Evolutionary conservation across 2,888 invertebrate species (phyloP).

Genomic region (Latrodectus elegans): DNA sequence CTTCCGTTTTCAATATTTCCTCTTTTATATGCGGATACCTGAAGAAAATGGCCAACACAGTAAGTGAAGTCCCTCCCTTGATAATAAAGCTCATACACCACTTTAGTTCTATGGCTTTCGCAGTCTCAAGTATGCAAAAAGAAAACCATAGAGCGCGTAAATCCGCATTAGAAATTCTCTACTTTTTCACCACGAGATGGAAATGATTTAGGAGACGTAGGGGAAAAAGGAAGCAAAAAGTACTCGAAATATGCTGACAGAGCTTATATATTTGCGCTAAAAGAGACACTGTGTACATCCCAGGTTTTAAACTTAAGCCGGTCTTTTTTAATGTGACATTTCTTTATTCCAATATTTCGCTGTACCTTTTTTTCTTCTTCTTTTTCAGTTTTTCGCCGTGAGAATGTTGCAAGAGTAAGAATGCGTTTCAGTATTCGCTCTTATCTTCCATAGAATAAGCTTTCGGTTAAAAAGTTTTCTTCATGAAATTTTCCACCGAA

Average conservation of each 20-base stretch:
- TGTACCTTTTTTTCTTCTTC: constrained; percentile 2
- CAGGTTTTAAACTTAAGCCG: constrained; percentile 44
- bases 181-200: constrained; percentile 54
- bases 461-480: constrained; percentile 50
- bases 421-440: constrained; percentile 20
- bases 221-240: constrained; percentile 11
- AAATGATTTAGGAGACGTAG: constrained; percentile 51
- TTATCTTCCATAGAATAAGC: constrained; percentile 26
- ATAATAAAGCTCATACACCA: constrained; percentile 8
- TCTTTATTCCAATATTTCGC: constrained; percentile 48
- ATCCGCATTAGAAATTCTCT: constrained; percentile 60
- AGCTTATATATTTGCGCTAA: constrained; percentile 42
- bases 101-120: neutral
- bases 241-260: constrained; percentile 52
- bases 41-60: neutral
- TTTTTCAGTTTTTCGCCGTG: neutral
- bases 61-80: neutral
- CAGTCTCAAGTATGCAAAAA: constrained; percentile 29
- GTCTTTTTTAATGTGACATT: constrained; percentile 49
- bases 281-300: constrained; percentile 27
- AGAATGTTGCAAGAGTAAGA: neutral
- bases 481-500: constrained; percentile 5
- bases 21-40: neutral
- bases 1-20: constrained; percentile 5
- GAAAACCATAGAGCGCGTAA: constrained; percentile 44